Percentiles rank a stretch among this genome's conserved stretches.
Conservation (phyloP, 2,888 invertebrate species). For the Mythimna lalbum region DNA sequence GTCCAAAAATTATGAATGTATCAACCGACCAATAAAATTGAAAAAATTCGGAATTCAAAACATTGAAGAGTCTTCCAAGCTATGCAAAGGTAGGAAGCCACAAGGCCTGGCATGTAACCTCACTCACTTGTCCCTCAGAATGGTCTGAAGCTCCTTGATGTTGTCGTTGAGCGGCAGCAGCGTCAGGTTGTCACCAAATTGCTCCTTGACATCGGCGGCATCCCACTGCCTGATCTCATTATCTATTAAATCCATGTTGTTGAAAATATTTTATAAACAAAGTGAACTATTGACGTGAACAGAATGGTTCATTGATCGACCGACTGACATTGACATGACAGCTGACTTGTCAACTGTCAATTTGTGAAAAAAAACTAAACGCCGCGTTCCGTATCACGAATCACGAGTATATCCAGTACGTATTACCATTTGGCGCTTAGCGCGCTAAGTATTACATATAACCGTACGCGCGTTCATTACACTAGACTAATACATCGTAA, state of each 20-base stretch:
- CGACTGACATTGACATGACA: constrained; percentile 26
- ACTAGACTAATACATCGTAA: too few relatives aligned
- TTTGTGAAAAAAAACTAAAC: background rate
- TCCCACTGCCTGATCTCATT: constrained; percentile 85
- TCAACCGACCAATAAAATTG: background rate
- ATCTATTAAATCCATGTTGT: constrained; percentile 85
- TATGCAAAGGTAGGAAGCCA: constrained; percentile 16
- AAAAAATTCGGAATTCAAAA: background rate
- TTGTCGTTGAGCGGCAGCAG: constrained; percentile 94
- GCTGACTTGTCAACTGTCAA: background rate
- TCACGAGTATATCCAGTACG: too few relatives aligned
- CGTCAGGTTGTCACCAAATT: constrained; percentile 93
- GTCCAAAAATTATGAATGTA: background rate
- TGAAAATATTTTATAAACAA: constrained; percentile 54
- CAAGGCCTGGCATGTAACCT: constrained; percentile 72
- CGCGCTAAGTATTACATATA: too few relatives aligned
- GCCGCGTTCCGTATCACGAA: too few relatives aligned
- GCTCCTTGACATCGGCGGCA: constrained; percentile 85
- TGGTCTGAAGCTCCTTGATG: constrained; percentile 96
- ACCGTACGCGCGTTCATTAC: too few relatives aligned
- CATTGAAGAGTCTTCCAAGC: background rate
- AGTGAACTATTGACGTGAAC: constrained; percentile 48
- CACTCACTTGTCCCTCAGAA: constrained; percentile 95
- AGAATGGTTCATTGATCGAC: constrained; percentile 8
- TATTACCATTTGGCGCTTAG: too few relatives aligned